Evolutionary conservation across 2,888 invertebrate genomes (phyloP).

Genomic region (Nomada ruficornis): DNA sequence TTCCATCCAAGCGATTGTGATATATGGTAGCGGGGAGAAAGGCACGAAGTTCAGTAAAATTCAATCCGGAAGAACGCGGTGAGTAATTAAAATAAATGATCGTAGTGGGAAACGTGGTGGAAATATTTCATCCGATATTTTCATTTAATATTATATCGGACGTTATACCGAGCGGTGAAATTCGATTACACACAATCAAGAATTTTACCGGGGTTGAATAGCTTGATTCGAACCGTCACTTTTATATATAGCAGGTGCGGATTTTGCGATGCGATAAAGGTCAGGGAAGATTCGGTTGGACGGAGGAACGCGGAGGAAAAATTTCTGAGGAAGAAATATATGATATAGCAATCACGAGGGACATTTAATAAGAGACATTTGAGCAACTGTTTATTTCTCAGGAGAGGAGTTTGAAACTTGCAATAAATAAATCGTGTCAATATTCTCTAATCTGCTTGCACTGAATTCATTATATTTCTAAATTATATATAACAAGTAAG

Average conservation of each 20-base stretch:
- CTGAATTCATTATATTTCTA: too few species aligned
- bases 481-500: too few species aligned
- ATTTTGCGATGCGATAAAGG: slow-evolving; percentile 31
- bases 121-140: not conserved
- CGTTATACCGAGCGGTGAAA: slow-evolving; percentile 1
- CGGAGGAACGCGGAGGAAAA: not conserved
- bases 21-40: not conserved
- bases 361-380: not conserved
- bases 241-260: not conserved
- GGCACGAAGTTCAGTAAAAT: not conserved
- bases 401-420: too few species aligned
- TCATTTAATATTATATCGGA: not conserved
- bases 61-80: not conserved
- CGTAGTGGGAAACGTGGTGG: not conserved
- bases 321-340: too few species aligned
- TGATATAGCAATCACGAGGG: not conserved
- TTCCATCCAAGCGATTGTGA: not conserved
- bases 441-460: too few species aligned
- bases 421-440: too few species aligned
- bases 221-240: slow-evolving; percentile 10
- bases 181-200: slow-evolving; percentile 26
- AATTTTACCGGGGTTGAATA: not conserved
- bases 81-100: slow-evolving; percentile 32
- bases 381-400: not conserved
- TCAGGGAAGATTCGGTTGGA: slow-evolving; percentile 2